Evolutionary conservation across 2,888 invertebrate genomes (phyloP).

Genomic region (Nemapogon koenigi): DNA sequence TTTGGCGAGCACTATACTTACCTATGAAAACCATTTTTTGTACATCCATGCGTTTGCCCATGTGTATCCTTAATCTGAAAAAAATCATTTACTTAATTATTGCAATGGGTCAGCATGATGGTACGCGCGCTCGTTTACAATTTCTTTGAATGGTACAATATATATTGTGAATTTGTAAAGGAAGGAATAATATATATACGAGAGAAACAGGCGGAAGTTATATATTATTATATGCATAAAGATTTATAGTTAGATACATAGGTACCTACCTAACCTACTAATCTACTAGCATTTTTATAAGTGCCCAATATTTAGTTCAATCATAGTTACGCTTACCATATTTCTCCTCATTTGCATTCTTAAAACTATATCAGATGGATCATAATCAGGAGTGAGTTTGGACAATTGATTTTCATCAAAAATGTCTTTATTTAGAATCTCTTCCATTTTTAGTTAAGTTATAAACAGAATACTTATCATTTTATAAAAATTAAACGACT

Average conservation of each 20-base stretch:
- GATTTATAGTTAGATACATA: neutral
- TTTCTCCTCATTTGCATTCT: slow-evolving; percentile 35
- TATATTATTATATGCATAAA: too few species aligned
- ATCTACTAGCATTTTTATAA: neutral
- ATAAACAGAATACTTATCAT: too few species aligned
- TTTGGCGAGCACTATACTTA: too few species aligned
- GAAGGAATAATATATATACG: too few species aligned
- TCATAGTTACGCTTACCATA: slow-evolving; percentile 28
- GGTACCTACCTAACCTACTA: neutral
- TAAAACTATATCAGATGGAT: slow-evolving; percentile 25
- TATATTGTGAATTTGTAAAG: too few species aligned
- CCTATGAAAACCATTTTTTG: slow-evolving; percentile 25
- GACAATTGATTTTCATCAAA: slow-evolving; percentile 28
- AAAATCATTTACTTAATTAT: neutral
- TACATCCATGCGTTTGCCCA: slow-evolving; percentile 21
- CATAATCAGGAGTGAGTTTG: slow-evolving; percentile 35
- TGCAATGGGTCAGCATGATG: too few species aligned
- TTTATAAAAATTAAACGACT: too few species aligned
- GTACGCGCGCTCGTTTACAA: too few species aligned
- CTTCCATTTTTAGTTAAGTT: slow-evolving; percentile 26
- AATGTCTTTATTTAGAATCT: slow-evolving; percentile 35
- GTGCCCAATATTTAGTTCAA: neutral
- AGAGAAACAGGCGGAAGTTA: too few species aligned
- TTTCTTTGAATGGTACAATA: too few species aligned
- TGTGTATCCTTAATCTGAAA: slow-evolving; percentile 34